Evolutionary conservation across 1,140 invertebrate genomes (phyloP).

Genomic region (Papilio xuthus): DNA sequence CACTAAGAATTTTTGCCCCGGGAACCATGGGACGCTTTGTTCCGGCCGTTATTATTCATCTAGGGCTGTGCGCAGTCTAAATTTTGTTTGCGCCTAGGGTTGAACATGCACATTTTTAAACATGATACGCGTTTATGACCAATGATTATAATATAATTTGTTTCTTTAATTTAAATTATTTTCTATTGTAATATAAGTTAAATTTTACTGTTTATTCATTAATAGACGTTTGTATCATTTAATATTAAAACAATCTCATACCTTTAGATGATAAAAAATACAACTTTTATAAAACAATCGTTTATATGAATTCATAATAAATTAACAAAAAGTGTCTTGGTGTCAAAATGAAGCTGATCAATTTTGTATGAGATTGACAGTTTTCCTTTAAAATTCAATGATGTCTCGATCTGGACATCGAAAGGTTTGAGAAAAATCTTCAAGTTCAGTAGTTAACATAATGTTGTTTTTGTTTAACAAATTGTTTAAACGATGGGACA

Average conservation of each 20-base stretch:
- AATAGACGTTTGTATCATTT: too few relatives aligned
- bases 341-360: slow-evolving; percentile 17
- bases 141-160: too few relatives aligned
- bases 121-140: too few relatives aligned
- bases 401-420: background rate
- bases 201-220: too few relatives aligned
- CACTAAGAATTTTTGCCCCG: slow-evolving; percentile 36
- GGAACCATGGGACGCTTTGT: slow-evolving; percentile 35
- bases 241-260: too few relatives aligned
- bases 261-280: background rate
- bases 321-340: slow-evolving; percentile 9
- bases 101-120: background rate
- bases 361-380: slow-evolving; percentile 17
- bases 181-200: too few relatives aligned
- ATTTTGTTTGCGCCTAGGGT: background rate
- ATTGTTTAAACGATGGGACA: background rate
- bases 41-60: slow-evolving; percentile 31
- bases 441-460: slow-evolving; percentile 2
- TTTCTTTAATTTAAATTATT: too few relatives aligned
- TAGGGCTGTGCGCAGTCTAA: slow-evolving; percentile 12
- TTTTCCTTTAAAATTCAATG: slow-evolving; percentile 23
- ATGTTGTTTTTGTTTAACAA: slow-evolving; percentile 7
- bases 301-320: slow-evolving; percentile 5
- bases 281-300: background rate
- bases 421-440: slow-evolving; percentile 17